Evolutionary conservation across 2,113 vertebrate species (phyloP), one percentile per base, ranked within the genome.

Genomic region (Parotia lawesii): DNA sequence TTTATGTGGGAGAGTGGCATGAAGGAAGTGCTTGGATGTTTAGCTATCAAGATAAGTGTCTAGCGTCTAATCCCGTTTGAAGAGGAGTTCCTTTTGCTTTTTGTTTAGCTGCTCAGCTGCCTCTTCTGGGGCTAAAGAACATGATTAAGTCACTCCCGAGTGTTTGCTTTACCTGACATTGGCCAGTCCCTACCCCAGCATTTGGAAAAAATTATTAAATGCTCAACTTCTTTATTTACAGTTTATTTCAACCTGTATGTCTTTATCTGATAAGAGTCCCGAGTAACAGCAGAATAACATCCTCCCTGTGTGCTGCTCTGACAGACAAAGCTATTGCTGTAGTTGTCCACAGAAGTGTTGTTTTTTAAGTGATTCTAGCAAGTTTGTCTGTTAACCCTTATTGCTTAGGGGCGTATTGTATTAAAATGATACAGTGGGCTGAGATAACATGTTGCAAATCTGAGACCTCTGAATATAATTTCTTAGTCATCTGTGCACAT

Each of bases 11-110:
- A 96, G 75, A 71, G 85, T 40, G 62, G 67, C 88, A 70, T 37
- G 79, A 77, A 94, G 72, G 82, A 96, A 96, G 79, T 62, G 72
- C 75, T 95, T 66, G 56, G 71, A 73, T 91, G 72, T 88, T 92
- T 80, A 66, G 67, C 82, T 92, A 8, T 91, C 6, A 3, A 72
- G 54, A 91, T 66, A 79, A 95, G 73, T 64, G 89, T 89, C 31
- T 91, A 35, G 33, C 0, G 0, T 77, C 31, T 84, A 71, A 77
- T 28, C 27, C 38, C 14, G 1, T 66, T 74, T 4, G 1, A 81
- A 61, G 67, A 58, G n/a, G 15, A 65, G 72, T 75, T 74, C 11
- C 5, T 92, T 83, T 77, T 83, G 64, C 62, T 73, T 80, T 82
- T 80, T 81, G 3, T 23, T 50, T 47, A 65, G 53, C 53, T 94